Evolutionary conservation across 2,888 invertebrate species (phyloP).

Genomic region (Heliconius aoede): DNA sequence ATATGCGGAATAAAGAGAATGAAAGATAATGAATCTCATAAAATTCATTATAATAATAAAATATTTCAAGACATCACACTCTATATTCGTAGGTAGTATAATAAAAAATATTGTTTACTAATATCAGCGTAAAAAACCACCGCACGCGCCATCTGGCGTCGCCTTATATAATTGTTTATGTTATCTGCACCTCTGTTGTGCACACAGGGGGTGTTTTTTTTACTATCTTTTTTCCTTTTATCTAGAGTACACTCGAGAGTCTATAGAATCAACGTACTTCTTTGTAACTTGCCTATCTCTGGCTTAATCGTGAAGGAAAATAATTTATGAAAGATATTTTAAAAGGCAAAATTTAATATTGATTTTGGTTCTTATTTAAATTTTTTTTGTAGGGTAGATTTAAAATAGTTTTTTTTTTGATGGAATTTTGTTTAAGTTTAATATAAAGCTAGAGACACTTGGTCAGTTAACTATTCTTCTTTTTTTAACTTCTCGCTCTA

Average conservation of each 20-base stretch:
- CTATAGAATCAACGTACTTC: conserved; percentile 8
- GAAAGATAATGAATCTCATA: too few species aligned
- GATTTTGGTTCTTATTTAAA: too few species aligned
- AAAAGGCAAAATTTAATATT: not conserved
- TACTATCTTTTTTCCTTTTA: conserved; percentile 34
- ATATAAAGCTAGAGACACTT: not conserved
- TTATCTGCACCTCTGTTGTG: conserved; percentile 55
- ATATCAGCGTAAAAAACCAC: conserved; percentile 73
- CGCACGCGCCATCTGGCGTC: conserved; percentile 73
- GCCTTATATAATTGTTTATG: conserved; percentile 76
- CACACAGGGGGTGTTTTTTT: conserved; percentile 45
- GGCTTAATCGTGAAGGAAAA: not conserved
- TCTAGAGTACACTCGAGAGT: conserved; percentile 38
- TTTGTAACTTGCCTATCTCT: not conserved
- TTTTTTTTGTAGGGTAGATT: not conserved
- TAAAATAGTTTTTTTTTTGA: not conserved
- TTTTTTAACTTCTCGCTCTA: too few species aligned
- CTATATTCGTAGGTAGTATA: conserved; percentile 48
- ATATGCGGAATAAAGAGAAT: not conserved
- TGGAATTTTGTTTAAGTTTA: not conserved
- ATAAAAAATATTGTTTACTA: conserved; percentile 75
- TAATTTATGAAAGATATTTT: not conserved
- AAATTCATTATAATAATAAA: conserved; percentile 24
- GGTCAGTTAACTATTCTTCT: not conserved
- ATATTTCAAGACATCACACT: conserved; percentile 53